phyloP scores from a whole-genome alignment of 2,888 invertebrate genomes.

The Macroteleia sp. region DNA sequence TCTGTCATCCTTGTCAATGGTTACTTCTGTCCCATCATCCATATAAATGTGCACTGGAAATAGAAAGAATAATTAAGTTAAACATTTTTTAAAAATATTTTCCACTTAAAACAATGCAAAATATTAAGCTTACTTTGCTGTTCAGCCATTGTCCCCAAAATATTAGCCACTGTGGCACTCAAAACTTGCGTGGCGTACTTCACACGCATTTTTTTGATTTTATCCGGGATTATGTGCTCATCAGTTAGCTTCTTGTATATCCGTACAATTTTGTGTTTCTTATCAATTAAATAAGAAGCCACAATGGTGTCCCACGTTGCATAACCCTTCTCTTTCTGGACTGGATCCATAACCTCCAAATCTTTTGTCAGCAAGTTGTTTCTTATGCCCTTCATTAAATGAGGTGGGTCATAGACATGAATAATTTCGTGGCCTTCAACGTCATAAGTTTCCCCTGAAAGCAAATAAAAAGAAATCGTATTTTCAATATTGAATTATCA shows the following conservation, averaged over 20 bases:
- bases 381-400: slow-evolving; percentile 52
- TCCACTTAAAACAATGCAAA: background rate
- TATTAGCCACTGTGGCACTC: slow-evolving; percentile 16
- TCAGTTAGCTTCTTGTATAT: slow-evolving; percentile 20
- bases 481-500: too few species aligned
- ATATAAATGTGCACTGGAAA: background rate
- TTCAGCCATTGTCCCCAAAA: background rate
- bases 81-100: background rate
- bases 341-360: background rate
- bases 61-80: background rate
- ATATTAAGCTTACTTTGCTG: background rate
- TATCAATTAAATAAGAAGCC: slow-evolving; percentile 24
- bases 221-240: slow-evolving; percentile 12
- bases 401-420: slow-evolving; percentile 53
- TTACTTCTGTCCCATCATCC: background rate
- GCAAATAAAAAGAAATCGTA: too few species aligned
- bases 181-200: slow-evolving; percentile 42
- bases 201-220: slow-evolving; percentile 43
- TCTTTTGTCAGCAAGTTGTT: slow-evolving; percentile 2
- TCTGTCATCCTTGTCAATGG: too few species aligned
- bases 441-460: too few species aligned
- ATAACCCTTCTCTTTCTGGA: background rate
- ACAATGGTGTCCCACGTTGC: slow-evolving; percentile 17
- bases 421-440: slow-evolving; percentile 33
- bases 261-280: background rate